A percentile compares a stretch with the other conserved stretches of the same genome.
Conservation (phyloP, 2,888 invertebrate species). For the Drosophila borealis region DNA sequence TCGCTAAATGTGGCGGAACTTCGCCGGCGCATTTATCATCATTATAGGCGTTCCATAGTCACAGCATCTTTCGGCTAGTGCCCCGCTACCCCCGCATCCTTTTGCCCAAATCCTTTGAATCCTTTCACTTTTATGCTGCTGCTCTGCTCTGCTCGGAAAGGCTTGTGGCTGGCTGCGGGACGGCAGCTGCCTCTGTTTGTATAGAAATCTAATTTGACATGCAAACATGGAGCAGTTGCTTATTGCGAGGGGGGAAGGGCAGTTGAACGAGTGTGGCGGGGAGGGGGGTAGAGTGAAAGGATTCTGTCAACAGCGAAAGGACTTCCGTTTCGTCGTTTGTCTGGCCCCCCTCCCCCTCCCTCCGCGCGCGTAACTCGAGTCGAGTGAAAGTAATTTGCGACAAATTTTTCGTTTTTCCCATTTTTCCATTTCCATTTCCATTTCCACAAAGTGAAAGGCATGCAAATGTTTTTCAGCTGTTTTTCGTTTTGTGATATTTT, state of each 20-base stretch:
- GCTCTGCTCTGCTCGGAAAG: constrained; percentile 34
- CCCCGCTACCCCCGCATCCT: constrained; percentile 32
- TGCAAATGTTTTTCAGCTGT: constrained; percentile 75
- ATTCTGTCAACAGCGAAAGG: constrained; percentile 60
- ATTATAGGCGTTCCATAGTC: constrained; percentile 67
- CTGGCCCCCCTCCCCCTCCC: not conserved
- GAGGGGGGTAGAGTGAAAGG: constrained; percentile 60
- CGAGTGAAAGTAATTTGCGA: constrained; percentile 80
- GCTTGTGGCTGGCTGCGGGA: constrained; percentile 75
- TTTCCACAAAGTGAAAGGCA: constrained; percentile 70
- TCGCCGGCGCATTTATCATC: constrained; percentile 77
- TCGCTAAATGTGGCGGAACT: constrained; percentile 79
- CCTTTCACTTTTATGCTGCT: constrained; percentile 55
- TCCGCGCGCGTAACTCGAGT: constrained; percentile 46
- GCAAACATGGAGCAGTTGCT: constrained; percentile 62
- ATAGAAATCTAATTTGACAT: constrained; percentile 80
- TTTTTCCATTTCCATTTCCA: constrained; percentile 34
- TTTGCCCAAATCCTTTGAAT: constrained; percentile 39
- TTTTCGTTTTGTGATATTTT: constrained; percentile 28
- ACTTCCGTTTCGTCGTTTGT: constrained; percentile 49
- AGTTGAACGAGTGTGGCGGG: not conserved
- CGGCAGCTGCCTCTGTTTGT: constrained; percentile 65
- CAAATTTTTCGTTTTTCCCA: constrained; percentile 65
- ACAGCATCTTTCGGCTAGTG: constrained; percentile 18
- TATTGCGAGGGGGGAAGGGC: not conserved